Base-by-base conservation (phyloP, 2,797 vertebrate species). In the Pogonophryne albipinna region DNA sequence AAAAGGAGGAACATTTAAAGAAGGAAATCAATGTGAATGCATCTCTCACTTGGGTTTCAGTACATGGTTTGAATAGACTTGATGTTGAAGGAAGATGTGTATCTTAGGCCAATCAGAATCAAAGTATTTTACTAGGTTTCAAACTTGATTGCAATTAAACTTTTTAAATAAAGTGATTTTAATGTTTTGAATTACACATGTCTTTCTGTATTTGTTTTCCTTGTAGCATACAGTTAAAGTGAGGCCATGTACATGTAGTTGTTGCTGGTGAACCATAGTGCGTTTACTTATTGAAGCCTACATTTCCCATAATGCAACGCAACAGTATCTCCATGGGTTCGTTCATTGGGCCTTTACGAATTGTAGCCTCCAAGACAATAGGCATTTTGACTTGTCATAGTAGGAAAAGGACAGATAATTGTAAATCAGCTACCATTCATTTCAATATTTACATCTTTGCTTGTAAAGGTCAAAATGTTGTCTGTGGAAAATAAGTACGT, bases 141-240 rank as follows among this genome's bases (percentile, higher is more conserved):
- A 66, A 89, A 84, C 56, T 78, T 88, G 79, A 91, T 82, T 80
- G 78, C 70, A 85, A 88, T 85, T 53, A 85, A 90, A 84, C 56
- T 80, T 85, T 84, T 89, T 86, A 76, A 95, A 94, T 94, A 94
- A 95, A 95, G 60, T 87, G 62, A 91, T 91, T 90, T 90, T 49
- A 86, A 75, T 70, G 34, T 70, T 91, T 90, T 89, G 55, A 87
- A 73, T 64, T 55, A 57, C 59, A 60, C 6, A 19, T 27, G 27
- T 27, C 27, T 27, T 27, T 46, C 34, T 45, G 50, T 0, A 15
- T 6, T 27, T 6, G 19, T 6, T 10, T 11, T 3, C 14, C 8
- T 23, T 50, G n/a, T 27, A 13, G 7, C 10, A 8, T 0, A 41
- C 10, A 56, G 11, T 19, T 14, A 50, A 55, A 53, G 9, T 46